These are phyloP conservation scores for Heterotilapia buettikoferi DNA, from an alignment of 2,113 vertebrate species.

Conservation along the genomic window DNA sequence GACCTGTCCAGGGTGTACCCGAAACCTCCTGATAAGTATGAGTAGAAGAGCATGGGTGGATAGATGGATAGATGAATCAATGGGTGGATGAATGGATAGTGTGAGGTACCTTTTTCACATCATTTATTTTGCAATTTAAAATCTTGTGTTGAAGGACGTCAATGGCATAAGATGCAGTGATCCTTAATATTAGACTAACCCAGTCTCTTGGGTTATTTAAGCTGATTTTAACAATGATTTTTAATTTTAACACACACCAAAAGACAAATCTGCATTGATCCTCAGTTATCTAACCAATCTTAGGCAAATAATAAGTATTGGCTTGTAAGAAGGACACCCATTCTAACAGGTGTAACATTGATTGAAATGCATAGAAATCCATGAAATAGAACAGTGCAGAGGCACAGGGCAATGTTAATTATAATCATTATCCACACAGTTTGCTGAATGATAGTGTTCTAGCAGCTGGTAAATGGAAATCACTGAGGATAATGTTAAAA, in stretches of 20 bases:
- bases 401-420: constrained; percentile 14
- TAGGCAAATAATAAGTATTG: neutral
- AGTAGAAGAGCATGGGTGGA: neutral
- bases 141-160: neutral
- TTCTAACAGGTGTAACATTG: constrained; percentile 1
- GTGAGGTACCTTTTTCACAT: neutral
- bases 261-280: neutral
- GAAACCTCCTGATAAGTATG: neutral
- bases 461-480: constrained; percentile 18
- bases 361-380: constrained; percentile 22
- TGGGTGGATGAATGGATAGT: neutral
- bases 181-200: neutral
- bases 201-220: neutral
- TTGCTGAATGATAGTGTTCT: neutral
- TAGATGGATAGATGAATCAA: neutral
- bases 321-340: neutral
- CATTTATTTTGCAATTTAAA: neutral
- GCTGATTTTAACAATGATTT: neutral
- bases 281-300: neutral
- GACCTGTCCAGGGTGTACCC: neutral
- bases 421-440: neutral
- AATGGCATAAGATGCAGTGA: neutral
- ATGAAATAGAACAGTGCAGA: neutral
- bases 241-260: neutral
- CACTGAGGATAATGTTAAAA: neutral